Conservation (phyloP, 1,140 invertebrate species). For the Drosophila orosa region DNA sequence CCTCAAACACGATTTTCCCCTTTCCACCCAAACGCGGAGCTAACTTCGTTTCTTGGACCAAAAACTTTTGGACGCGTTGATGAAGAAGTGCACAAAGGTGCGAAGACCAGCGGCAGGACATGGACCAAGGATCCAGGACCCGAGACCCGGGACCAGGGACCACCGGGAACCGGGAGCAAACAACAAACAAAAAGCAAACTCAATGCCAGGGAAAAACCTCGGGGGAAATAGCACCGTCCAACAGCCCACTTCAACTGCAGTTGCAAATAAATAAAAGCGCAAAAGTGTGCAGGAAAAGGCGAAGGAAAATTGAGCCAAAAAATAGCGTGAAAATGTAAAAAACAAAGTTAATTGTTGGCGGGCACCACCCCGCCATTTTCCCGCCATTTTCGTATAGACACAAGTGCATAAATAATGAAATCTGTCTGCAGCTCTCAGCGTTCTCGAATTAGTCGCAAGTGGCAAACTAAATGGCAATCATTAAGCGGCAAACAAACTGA, state of each 20-base stretch:
- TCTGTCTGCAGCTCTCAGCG: slow-evolving; percentile 61
- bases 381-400: slow-evolving; percentile 26
- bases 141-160: not conserved
- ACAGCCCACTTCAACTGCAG: slow-evolving; percentile 28
- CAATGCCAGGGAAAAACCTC: slow-evolving; percentile 17
- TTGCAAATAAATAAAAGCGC: slow-evolving; percentile 55
- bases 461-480: slow-evolving; percentile 57
- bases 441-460: slow-evolving; percentile 62
- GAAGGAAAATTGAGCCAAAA: slow-evolving; percentile 53
- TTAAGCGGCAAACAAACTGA: slow-evolving; percentile 49
- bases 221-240: slow-evolving; percentile 3
- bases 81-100: slow-evolving; percentile 75
- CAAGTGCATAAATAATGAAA: slow-evolving; percentile 73
- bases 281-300: slow-evolving; percentile 23
- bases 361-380: slow-evolving; percentile 10
- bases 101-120: slow-evolving; percentile 27
- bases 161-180: slow-evolving; percentile 19
- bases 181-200: slow-evolving; percentile 58
- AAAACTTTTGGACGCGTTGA: slow-evolving; percentile 65
- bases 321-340: slow-evolving; percentile 80
- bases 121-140: slow-evolving; percentile 10
- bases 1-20: not conserved
- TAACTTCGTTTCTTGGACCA: slow-evolving; percentile 60
- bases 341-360: slow-evolving; percentile 78
- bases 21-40: slow-evolving; percentile 11